phyloP scores from a whole-genome alignment of 2,888 invertebrate genomes.

The Meteorus colon region DNA sequence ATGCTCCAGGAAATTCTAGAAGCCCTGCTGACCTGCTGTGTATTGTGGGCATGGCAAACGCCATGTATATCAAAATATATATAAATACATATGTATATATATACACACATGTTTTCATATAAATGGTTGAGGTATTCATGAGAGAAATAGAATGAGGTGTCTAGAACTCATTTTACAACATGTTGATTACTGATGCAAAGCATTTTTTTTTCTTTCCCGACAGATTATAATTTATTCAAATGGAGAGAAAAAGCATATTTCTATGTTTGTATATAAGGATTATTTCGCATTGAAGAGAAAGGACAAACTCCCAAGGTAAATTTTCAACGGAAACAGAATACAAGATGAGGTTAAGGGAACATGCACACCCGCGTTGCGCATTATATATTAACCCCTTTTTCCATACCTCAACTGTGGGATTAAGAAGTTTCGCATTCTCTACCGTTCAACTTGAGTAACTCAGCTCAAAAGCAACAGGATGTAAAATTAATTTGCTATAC shows the following conservation, averaged over 20 bases:
- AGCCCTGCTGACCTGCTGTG: conserved; percentile 53
- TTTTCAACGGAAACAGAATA: conserved; percentile 1
- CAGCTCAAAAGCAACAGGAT: not conserved
- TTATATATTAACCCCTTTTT: conserved; percentile 20
- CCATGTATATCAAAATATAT: not conserved
- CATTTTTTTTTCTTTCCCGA: not conserved
- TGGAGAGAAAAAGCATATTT: not conserved
- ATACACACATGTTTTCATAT: not conserved
- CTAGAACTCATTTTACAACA: not conserved
- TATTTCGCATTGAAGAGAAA: conserved; percentile 13
- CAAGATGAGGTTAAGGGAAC: conserved; percentile 11
- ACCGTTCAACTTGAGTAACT: not conserved
- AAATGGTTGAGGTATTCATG: not conserved
- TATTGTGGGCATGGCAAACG: conserved; percentile 45
- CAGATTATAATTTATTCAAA: not conserved
- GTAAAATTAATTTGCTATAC: conserved; percentile 12
- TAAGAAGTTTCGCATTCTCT: conserved; percentile 12
- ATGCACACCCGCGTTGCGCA: not conserved
- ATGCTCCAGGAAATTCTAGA: conserved; percentile 54
- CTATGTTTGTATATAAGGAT: not conserved
- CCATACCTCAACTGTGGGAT: conserved; percentile 5
- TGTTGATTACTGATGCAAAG: not conserved
- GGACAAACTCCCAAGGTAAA: not conserved
- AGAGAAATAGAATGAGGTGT: not conserved
- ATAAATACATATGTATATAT: not conserved